Conservation (phyloP, 2,113 vertebrate genomes). For the Promerops cafer region DNA sequence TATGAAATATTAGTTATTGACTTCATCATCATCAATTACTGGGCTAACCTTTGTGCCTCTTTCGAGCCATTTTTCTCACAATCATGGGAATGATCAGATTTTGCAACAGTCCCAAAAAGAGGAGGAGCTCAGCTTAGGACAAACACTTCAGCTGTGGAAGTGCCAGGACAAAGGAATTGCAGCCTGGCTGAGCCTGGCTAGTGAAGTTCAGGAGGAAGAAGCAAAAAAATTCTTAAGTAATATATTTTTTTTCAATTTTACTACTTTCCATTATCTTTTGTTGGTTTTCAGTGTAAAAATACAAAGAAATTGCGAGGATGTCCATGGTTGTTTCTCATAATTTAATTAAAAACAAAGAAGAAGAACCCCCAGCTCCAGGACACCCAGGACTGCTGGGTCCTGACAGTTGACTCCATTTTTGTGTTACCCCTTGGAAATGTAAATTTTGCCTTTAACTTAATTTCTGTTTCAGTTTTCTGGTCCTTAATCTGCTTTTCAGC, state of each 20-base stretch:
- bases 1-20: neutral
- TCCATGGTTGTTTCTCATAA: neutral
- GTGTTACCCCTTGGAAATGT: neutral
- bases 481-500: neutral
- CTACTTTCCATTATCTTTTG: neutral
- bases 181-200: neutral
- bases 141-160: slow-evolving; percentile 29
- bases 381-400: neutral
- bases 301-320: neutral
- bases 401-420: neutral
- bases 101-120: slow-evolving; percentile 56
- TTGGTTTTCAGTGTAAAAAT: neutral
- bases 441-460: neutral
- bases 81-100: neutral
- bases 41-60: neutral
- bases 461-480: neutral
- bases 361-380: neutral
- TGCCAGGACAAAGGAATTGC: slow-evolving; percentile 9
- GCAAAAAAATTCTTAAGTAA: slow-evolving; percentile 24
- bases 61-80: slow-evolving; percentile 40
- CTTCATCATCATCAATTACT: neutral
- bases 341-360: neutral
- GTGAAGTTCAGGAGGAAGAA: slow-evolving; percentile 17
- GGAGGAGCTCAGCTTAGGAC: slow-evolving; percentile 28
- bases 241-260: neutral